A percentile compares a stretch with the other conserved stretches of the same genome.
Conservation (phyloP, 2,113 vertebrate genomes). For the Tursiops truncatus region DNA sequence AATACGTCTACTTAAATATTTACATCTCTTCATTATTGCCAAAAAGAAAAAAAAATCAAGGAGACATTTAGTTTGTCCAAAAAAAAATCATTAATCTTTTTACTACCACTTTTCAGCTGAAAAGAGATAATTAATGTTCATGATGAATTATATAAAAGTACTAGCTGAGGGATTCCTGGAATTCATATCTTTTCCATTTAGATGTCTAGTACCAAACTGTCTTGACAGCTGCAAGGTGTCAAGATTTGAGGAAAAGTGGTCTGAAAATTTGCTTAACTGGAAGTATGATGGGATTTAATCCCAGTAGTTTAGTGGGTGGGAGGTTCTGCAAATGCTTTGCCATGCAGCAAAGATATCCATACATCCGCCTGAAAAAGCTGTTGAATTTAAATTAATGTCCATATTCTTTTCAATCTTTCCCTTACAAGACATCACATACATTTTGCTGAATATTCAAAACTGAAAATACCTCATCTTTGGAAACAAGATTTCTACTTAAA, state of each 20-base stretch:
- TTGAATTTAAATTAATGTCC: constrained; percentile 15
- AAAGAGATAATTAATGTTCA: neutral
- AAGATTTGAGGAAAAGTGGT: neutral
- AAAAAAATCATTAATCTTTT: neutral
- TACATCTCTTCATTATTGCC: neutral
- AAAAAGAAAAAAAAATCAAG: neutral
- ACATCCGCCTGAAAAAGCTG: neutral
- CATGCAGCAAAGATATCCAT: neutral
- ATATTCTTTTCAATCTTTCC: neutral
- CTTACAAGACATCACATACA: neutral
- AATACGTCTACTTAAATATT: constrained; percentile 39
- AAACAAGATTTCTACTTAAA: constrained; percentile 56
- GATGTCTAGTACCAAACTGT: constrained; percentile 12
- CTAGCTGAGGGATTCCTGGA: neutral
- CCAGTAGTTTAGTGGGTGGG: neutral
- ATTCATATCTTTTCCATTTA: neutral
- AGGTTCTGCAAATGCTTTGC: constrained; percentile 17
- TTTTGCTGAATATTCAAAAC: constrained; percentile 49
- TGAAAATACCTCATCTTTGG: constrained; percentile 9
- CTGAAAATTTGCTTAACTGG: constrained; percentile 10
- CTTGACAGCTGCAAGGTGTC: neutral
- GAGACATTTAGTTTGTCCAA: neutral
- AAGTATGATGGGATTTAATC: constrained; percentile 19
- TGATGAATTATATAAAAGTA: neutral
- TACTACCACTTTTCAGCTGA: neutral